A percentile compares a stretch with the other conserved stretches of the same genome.
phyloP scores from a whole-genome alignment of 2,888 invertebrate genomes.

The Acronicta aceris region DNA sequence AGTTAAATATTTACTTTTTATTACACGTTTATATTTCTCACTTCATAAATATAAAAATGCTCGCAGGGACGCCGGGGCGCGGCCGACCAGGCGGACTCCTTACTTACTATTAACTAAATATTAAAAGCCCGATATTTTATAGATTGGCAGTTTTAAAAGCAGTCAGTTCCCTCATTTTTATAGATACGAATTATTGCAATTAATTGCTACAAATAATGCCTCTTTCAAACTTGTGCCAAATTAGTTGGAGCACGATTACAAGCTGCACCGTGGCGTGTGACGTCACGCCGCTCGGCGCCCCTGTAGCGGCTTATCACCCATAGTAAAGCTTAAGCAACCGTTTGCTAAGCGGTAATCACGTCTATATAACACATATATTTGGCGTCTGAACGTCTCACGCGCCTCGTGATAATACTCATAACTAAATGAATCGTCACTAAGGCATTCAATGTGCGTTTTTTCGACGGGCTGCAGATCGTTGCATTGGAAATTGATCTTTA shows the following conservation, averaged over 20 bases:
- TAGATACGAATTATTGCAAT: neutral
- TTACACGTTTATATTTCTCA: conserved; percentile 51
- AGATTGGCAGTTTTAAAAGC: conserved; percentile 11
- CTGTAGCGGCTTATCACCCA: conserved; percentile 36
- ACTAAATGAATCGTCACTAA: conserved; percentile 53
- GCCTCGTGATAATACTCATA: conserved; percentile 26
- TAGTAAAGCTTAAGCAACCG: conserved; percentile 53
- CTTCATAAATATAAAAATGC: conserved; percentile 53
- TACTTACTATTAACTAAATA: conserved; percentile 19
- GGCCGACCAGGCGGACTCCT: neutral
- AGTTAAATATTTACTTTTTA: conserved; percentile 50
- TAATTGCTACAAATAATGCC: neutral
- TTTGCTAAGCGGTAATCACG: conserved; percentile 50
- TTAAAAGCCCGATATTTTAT: conserved; percentile 12
- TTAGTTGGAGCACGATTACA: neutral
- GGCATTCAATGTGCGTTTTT: conserved; percentile 63
- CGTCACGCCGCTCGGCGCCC: conserved; percentile 5
- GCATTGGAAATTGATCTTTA: conserved; percentile 51
- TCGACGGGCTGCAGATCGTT: conserved; percentile 33
- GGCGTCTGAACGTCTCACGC: conserved; percentile 42
- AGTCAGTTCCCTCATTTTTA: neutral
- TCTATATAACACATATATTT: conserved; percentile 53
- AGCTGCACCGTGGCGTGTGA: neutral
- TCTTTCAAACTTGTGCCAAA: neutral
- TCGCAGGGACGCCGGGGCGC: conserved; percentile 21